Base-by-base conservation (phyloP, 2,888 invertebrate genomes). In the Tenthredo notha region DNA sequence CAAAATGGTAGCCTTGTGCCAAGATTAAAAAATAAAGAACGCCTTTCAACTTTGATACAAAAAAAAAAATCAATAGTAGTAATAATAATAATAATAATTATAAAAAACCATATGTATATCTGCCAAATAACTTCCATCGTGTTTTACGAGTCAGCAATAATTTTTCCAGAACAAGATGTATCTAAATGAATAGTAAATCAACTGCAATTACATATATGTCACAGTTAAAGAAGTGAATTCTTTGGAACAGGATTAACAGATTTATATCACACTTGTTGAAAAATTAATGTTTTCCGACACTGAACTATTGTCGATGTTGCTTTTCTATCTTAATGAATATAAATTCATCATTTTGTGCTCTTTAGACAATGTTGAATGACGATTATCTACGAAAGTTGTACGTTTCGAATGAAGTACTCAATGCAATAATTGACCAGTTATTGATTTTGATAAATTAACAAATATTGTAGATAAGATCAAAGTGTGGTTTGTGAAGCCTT, bases 371-470 rank as follows among this genome's bases (percentile, higher is more conserved):
- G 6, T 43, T 21, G 21, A 74, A 74, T 37, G 21, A 21, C 15
- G 40, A 74, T 43, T 74, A 43, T 74, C 12, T 43, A n/a, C 18
- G 43, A 15, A 74, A 74, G 2, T 37, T 80, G 83, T 83, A 67
- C 29, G 18, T 67, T 47, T 83, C 50, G 21, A 80, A 47, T 83
- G 83, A 83, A 83, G 83, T 70, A 50, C 83, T 83, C 83, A 83
- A 83, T 83, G 83, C 83, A 47, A 83, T 83, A 83, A 83, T 83
- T 50, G 29, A n/a, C 47, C 18, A 70, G 33, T 47, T 50, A 54
- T 75, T 5, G n/a, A 65, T 61, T n/a, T 21, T 37, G 15, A 43
- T n/a, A 18, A 70, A 67, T 33, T 4, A 47, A 43, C n/a, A 50
- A 83, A 65, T n/a, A 47, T 65, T 47, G 18, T 54, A 77, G 9